Conservation (phyloP, 2,113 vertebrate species). For the Oenanthe melanoleuca region DNA sequence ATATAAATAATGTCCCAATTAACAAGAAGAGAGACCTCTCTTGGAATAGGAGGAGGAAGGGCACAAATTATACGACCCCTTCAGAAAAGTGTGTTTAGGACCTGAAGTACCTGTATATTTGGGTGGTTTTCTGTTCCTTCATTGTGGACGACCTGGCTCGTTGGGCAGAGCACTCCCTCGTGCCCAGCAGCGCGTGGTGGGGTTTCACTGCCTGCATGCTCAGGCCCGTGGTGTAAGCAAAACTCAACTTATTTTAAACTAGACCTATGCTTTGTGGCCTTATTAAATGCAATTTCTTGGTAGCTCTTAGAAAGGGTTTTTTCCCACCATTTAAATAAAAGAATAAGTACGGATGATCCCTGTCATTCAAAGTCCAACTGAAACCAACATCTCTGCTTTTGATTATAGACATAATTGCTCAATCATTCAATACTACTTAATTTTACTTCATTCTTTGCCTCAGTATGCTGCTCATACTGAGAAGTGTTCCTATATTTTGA, state of each 20-base stretch:
- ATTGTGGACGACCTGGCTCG: background rate
- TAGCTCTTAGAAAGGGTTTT: background rate
- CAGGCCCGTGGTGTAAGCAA: background rate
- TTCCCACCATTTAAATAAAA: background rate
- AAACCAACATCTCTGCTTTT: background rate
- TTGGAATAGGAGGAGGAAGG: background rate
- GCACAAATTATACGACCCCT: background rate
- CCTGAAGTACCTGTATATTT: background rate
- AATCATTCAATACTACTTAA: background rate
- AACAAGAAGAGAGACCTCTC: background rate
- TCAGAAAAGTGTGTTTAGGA: background rate
- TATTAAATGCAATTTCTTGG: background rate
- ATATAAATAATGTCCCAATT: background rate
- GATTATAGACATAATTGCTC: background rate
- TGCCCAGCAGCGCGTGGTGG: background rate
- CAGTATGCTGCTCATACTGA: background rate
- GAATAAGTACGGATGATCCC: accelerated
- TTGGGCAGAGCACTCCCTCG: slow-evolving; percentile 1
- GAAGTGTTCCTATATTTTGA: background rate
- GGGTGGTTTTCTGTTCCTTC: accelerated
- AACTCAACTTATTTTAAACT: background rate
- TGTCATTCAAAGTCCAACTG: background rate
- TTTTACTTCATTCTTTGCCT: background rate
- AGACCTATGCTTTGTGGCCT: background rate
- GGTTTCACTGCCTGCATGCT: no score